A percentile compares a stretch with the other conserved stretches of the same genome.
Evolutionary conservation across 2,888 invertebrate species (phyloP).

Genomic region (Serrognathus titanus): DNA sequence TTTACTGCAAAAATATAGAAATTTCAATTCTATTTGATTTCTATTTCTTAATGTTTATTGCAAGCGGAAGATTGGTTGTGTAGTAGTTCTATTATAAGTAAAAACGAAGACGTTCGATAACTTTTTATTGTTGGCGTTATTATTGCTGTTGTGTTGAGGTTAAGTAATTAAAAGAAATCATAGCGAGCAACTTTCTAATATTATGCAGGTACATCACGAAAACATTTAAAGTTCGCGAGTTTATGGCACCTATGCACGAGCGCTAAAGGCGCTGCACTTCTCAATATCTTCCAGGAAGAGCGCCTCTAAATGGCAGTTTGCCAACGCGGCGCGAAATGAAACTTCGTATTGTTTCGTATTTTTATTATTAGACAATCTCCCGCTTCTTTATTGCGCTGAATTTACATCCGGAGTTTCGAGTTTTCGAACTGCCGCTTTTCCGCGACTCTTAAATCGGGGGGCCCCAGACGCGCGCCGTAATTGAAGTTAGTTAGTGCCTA

Average conservation of each 20-base stretch:
- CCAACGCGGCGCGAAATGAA: slow-evolving; percentile 34
- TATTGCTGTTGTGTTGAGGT: too few relatives aligned
- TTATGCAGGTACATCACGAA: too few relatives aligned
- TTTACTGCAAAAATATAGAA: too few relatives aligned
- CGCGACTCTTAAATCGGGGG: slow-evolving; percentile 21
- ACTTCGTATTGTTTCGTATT: slow-evolving; percentile 33
- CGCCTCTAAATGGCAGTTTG: slow-evolving; percentile 29
- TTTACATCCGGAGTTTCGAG: slow-evolving; percentile 21
- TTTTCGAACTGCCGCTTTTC: slow-evolving; percentile 24
- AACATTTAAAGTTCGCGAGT: not conserved
- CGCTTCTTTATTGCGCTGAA: slow-evolving; percentile 34
- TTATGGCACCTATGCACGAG: not conserved
- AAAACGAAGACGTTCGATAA: too few relatives aligned
- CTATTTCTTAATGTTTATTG: too few relatives aligned
- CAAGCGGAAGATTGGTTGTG: too few relatives aligned
- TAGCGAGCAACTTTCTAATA: too few relatives aligned
- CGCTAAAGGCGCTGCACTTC: not conserved
- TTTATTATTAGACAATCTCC: slow-evolving; percentile 34
- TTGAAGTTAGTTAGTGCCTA: slow-evolving; percentile 36
- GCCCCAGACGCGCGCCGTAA: slow-evolving; percentile 26
- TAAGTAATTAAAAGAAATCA: too few relatives aligned
- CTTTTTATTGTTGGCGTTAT: too few relatives aligned
- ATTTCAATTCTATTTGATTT: too few relatives aligned
- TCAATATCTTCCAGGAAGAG: slow-evolving; percentile 5
- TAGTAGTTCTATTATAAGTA: too few relatives aligned